Evolutionary conservation across 2,888 invertebrate genomes (phyloP).

Genomic region (Perizoma affinitatum): DNA sequence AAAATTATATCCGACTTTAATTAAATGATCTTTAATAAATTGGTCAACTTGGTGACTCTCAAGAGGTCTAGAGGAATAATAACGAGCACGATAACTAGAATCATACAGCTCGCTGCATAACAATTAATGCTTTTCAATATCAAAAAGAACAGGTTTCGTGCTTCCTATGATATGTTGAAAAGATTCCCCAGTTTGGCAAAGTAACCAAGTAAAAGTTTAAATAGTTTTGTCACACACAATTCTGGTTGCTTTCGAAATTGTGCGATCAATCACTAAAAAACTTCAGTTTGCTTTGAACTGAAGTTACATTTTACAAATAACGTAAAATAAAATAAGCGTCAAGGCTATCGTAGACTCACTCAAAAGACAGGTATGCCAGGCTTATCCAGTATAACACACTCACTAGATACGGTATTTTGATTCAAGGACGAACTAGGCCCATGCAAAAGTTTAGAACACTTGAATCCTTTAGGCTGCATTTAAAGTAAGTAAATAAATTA

Average conservation of each 20-base stretch:
- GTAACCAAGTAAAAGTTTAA: slow-evolving; percentile 46
- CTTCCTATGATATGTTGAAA: slow-evolving; percentile 39
- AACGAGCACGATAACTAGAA: no score
- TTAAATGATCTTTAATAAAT: no score
- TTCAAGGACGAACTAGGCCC: not conserved
- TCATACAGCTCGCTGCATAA: no score
- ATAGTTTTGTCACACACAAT: slow-evolving; percentile 50
- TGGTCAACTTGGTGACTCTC: no score
- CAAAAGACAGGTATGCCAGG: not conserved
- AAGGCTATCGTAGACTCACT: not conserved
- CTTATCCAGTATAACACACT: not conserved
- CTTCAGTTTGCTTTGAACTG: slow-evolving; percentile 51
- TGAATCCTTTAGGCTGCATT: not conserved
- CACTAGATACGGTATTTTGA: not conserved
- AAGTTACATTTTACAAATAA: slow-evolving; percentile 43
- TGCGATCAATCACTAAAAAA: slow-evolving; percentile 54
- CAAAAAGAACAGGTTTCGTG: slow-evolving; percentile 29
- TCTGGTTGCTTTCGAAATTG: slow-evolving; percentile 52
- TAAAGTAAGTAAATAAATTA: not conserved
- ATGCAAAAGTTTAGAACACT: not conserved
- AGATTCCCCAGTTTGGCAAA: slow-evolving; percentile 41
- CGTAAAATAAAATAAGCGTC: not conserved
- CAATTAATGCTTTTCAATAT: slow-evolving; percentile 8
- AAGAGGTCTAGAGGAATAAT: no score
- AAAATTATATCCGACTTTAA: no score